Evolutionary conservation across 1,140 invertebrate genomes (phyloP), one percentile per base, ranked within the genome.

Genomic region (Cyrtorhinus lividipennis): DNA sequence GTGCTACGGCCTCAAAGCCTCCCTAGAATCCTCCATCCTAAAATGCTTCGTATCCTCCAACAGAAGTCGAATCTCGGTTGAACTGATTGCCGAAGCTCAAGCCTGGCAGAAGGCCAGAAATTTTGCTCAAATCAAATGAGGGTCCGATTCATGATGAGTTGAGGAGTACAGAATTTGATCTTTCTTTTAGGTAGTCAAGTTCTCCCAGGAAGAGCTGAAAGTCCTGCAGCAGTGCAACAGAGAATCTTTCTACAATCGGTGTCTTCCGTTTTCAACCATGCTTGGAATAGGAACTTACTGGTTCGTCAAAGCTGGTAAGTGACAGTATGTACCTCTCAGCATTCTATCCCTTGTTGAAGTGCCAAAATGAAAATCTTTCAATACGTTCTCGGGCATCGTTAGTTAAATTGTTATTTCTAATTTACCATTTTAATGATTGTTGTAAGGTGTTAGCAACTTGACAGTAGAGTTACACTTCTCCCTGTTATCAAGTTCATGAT

Each of bases 231-330:
- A 87, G 73, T 88, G 85, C 71, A 86, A 86, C 68, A 67, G 73
- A 2, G 85, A 88, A 70, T 84, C 83, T 64, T 86, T 88, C 70
- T 81, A 79, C 67, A 80, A 82, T 68, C 73, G 86, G 23, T 84
- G 82, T 48, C 61, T 87, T 61, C 85, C 85, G 0, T 66, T 87
- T 18, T 79, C 80, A 38, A 77, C 80, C 12, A 62, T 77, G 1
- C 70, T 86, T 15, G 81, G 81, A 1, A 68, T 80, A 10, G 71
- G 74, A 38, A 76, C 83, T 20, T 85, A 77, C 71, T 78, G 78
- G 64, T 83, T 77, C 8, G 78, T 86, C 0, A 80, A 83, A 71
- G 72, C 75, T 68, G 84, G 78, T 66, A 72, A 66, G 46, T 48
- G n/a, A n/a, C n/a, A n/a, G n/a, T n/a, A n/a, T n/a, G n/a, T n/a